Percentiles rank a stretch among this genome's conserved stretches.
These are phyloP conservation scores for Beris morrisii DNA, from an alignment of 2,888 invertebrate species.

Conservation along the genomic window DNA sequence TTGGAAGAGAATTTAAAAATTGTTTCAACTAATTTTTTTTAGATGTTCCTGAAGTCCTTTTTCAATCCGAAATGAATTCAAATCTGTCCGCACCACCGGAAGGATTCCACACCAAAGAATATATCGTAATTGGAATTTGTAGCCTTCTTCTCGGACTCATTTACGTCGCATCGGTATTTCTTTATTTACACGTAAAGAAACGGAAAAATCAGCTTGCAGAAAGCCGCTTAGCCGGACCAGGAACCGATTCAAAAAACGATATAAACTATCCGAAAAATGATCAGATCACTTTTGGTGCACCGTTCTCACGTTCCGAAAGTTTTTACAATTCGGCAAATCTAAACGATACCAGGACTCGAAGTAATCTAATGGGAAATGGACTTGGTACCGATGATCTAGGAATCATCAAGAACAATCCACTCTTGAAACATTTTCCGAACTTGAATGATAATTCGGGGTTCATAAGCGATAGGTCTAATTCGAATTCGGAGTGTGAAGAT, in stretches of 20 bases:
- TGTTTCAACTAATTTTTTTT: slow-evolving; percentile 41
- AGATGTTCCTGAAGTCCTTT: slow-evolving; percentile 81
- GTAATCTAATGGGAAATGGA: slow-evolving; percentile 55
- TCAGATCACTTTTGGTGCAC: slow-evolving; percentile 54
- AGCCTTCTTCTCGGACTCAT: slow-evolving; percentile 83
- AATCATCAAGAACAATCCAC: slow-evolving; percentile 77
- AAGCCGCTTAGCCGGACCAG: slow-evolving; percentile 48
- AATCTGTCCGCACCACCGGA: slow-evolving; percentile 60
- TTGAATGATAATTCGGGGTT: slow-evolving; percentile 58
- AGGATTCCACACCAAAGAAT: slow-evolving; percentile 73
- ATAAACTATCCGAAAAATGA: slow-evolving; percentile 58
- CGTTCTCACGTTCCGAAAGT: slow-evolving; percentile 53
- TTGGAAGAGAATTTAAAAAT: background rate
- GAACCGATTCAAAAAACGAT: slow-evolving; percentile 53
- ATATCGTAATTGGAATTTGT: slow-evolving; percentile 80
- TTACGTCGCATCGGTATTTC: slow-evolving; percentile 82
- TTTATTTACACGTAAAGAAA: slow-evolving; percentile 77
- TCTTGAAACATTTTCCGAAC: slow-evolving; percentile 66
- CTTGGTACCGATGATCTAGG: slow-evolving; percentile 64
- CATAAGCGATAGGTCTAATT: slow-evolving; percentile 63
- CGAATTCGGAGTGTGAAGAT: slow-evolving; percentile 67
- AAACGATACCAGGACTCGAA: slow-evolving; percentile 47
- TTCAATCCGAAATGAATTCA: slow-evolving; percentile 67
- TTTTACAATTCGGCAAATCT: slow-evolving; percentile 47
- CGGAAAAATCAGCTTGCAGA: slow-evolving; percentile 56